Conservation (phyloP, 2,113 vertebrate species). For the Microtus montanus region DNA sequence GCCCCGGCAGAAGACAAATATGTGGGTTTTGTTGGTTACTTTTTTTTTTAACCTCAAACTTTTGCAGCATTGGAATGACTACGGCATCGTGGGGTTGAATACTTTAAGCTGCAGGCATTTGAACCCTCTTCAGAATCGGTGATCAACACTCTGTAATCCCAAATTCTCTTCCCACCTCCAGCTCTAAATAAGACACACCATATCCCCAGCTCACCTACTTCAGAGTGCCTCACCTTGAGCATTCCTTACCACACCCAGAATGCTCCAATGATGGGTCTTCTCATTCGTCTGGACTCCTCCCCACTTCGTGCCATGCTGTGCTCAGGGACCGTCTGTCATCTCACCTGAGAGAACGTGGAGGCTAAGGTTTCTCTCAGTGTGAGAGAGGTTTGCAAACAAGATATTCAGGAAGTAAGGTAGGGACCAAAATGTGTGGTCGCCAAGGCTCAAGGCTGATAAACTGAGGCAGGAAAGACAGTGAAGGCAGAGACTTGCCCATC, state of each 20-base stretch:
- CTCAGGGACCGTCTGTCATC: neutral
- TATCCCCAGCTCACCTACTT: neutral
- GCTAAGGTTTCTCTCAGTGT: neutral
- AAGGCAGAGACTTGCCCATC: too few relatives aligned
- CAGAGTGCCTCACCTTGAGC: too few relatives aligned
- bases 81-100: slow-evolving; percentile 24
- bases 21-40: neutral
- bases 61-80: slow-evolving; percentile 64
- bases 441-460: neutral
- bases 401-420: neutral
- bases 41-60: slow-evolving; percentile 19
- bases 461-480: neutral
- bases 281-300: too few relatives aligned
- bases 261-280: neutral
- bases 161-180: slow-evolving; percentile 47
- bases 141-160: slow-evolving; percentile 45
- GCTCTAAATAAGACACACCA: neutral
- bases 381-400: neutral
- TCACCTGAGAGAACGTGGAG: neutral
- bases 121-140: slow-evolving; percentile 47
- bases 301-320: neutral
- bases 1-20: slow-evolving; percentile 46
- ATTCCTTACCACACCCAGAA: neutral
- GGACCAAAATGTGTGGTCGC: neutral
- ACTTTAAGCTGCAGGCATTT: slow-evolving; percentile 71